Evolutionary conservation across 2,797 vertebrate species (phyloP).

Genomic region (Aulostomus chinensis): DNA sequence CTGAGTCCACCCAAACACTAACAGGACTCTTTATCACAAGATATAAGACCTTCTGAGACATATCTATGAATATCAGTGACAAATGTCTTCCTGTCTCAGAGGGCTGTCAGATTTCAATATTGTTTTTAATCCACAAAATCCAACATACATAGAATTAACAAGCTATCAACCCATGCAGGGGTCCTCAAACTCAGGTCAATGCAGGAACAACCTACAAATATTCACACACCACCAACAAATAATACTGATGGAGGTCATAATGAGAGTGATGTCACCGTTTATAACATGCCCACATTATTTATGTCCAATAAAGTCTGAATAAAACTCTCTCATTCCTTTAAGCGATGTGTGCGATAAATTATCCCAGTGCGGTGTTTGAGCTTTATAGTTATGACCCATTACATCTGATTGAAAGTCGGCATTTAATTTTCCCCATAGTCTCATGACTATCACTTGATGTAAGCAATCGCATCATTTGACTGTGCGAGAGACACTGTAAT

Average conservation of each 20-base stretch:
- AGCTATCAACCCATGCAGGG: background rate
- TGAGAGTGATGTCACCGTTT: conserved; percentile 39
- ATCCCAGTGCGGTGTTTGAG: conserved; percentile 5
- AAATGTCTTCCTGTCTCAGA: no score
- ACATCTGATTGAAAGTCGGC: conserved; percentile 40
- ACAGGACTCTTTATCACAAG: no score
- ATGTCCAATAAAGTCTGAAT: conserved; percentile 47
- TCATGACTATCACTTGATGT: conserved; percentile 2
- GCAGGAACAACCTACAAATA: conserved; percentile 14
- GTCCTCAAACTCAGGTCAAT: conserved; percentile 3
- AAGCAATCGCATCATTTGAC: conserved; percentile 29
- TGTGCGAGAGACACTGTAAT: conserved; percentile 3
- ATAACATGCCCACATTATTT: conserved; percentile 40
- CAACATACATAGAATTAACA: no score
- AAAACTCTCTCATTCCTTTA: conserved; percentile 40
- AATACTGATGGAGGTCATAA: conserved; percentile 47
- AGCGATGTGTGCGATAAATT: conserved; percentile 46
- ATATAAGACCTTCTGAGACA: no score
- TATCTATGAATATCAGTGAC: no score
- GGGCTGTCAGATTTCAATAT: no score
- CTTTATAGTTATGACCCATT: conserved; percentile 57
- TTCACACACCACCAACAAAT: conserved; percentile 21
- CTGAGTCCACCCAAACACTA: no score
- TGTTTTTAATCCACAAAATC: no score
- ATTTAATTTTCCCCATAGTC: conserved; percentile 13